Base-by-base conservation (phyloP, 2,797 vertebrate species). In the Thripadectes ignobilis region DNA sequence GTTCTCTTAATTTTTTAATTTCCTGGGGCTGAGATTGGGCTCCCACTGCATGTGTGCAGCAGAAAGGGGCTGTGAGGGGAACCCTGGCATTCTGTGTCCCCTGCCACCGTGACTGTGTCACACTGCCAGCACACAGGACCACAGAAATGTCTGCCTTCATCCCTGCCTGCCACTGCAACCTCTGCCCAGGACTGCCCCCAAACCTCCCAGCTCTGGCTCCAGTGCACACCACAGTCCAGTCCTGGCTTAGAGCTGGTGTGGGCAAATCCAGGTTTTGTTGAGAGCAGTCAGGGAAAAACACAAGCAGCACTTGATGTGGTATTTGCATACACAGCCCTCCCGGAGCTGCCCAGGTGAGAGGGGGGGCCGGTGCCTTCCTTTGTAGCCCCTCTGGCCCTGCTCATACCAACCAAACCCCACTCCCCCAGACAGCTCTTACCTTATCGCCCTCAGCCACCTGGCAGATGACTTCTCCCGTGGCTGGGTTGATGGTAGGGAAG, bases 381-480 rank as follows among this genome's bases (percentile, higher is more conserved):
- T 34, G 21, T n/a, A 26, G 1, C 11, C 62, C 48, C 83, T 4
- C 12, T 4, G 58, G 26, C 54, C 7, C 58, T 29, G 45, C 39
- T 65, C 32, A 20, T 2, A 0, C 0, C 23, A 65, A 73, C n/a
- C 76, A 59, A 82, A 57, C 24, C 2, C 0, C 19, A 4, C 45
- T 55, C 76, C 5, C 22, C 59, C 38, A 38, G 27, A 46, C 10
- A 67, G 20, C 15, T 4, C 41, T 96, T 57, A 99, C 99, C 98
- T 98, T 98, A 69, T 98, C 98, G 0, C 99, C 99, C 96, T 99
- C 99, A 9, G 99, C 99, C 12, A 99, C 98, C 27, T 99, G 98
- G 93, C 99, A 99, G 97, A 99, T 99, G 79, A 99, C 97, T 63
- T 99, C 99, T 49, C 99, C 99, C 0, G 99, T 99, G 19, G 99